phyloP scores from a whole-genome alignment of 2,888 invertebrate genomes.

The Seladonia tumulorum region DNA sequence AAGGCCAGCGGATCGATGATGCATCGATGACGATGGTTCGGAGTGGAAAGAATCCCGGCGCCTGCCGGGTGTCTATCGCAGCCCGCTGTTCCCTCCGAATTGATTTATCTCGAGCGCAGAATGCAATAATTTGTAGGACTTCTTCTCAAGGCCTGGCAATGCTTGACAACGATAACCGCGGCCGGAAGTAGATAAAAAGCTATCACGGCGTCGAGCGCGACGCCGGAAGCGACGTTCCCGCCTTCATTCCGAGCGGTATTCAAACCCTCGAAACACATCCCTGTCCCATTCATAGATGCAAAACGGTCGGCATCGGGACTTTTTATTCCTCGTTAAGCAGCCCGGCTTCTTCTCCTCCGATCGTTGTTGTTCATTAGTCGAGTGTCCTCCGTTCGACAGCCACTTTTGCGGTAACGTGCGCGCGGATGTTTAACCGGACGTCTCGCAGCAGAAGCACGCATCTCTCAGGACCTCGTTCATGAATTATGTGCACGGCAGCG shows the following conservation, averaged over 20 bases:
- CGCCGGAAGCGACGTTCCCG: conserved; percentile 81
- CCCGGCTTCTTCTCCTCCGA: background rate
- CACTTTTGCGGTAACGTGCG: background rate
- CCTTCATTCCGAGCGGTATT: conserved; percentile 69
- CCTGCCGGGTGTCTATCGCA: conserved; percentile 33
- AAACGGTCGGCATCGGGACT: conserved; percentile 39
- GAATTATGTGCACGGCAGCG: conserved; percentile 38
- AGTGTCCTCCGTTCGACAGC: background rate
- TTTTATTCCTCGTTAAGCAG: conserved; percentile 52
- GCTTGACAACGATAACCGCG: conserved; percentile 74
- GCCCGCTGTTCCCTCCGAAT: conserved; percentile 32
- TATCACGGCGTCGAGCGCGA: conserved; percentile 74
- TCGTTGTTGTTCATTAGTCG: background rate
- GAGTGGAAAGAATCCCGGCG: conserved; percentile 50
- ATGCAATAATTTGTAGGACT: conserved; percentile 67
- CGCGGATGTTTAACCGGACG: background rate
- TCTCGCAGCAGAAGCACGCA: background rate
- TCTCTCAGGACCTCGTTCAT: background rate
- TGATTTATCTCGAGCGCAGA: conserved; percentile 56
- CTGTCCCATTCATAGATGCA: conserved; percentile 56
- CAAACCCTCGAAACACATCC: conserved; percentile 58
- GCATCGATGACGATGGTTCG: background rate
- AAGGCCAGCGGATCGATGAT: background rate
- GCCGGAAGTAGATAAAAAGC: conserved; percentile 81
- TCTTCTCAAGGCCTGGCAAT: conserved; percentile 76